Evolutionary conservation across 1,140 invertebrate species (phyloP), one percentile per base, ranked within the genome.

Genomic region (Tribolium castaneum): DNA sequence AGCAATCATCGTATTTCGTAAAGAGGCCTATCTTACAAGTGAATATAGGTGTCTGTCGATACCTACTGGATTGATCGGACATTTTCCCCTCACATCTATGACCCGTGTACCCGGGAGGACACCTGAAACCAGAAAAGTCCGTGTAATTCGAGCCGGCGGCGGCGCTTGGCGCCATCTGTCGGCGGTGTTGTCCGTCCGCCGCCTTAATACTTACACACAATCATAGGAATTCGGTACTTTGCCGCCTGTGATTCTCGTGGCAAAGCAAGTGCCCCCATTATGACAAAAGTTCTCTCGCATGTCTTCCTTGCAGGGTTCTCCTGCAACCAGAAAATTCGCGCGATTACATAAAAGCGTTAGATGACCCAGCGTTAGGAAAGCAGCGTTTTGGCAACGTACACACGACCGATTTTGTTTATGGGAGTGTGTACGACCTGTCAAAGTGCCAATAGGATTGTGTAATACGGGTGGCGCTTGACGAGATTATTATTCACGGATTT

Each of bases 41-140:
- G 80, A 76, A 83, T 75, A 51, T 51, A 80, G 77, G 59, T 16
- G 77, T 80, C 80, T 85, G 80, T 54, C 62, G 80, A 84, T 84
- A 85, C 83, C 80, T 85, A 85, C 84, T 84, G 77, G 79, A 73
- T 70, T 78, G 75, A 56, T 62, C 66, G 66, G 82, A 80, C 66
- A 93, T 92, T 91, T 96, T 95, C 85, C 90, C 92, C 88, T 95
- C 94, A 89, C 95, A 96, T 83, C 93, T 91, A 86, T 92, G 90
- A 84, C 95, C 95, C 85, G 91, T 92, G 90, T 92, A 96, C 82
- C 93, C 94, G 85, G 94, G 93, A 81, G 92, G 91, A 88, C 95
- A 96, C 90, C 95, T 96, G 90, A 2, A 92, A 92, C 77, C 86
- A 76, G 83, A 85, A 87, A 76, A 45, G 39, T 45, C 9, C 5